Evolutionary conservation across 2,797 vertebrate species (phyloP).

Genomic region (Lepilemur septentrionalis): DNA sequence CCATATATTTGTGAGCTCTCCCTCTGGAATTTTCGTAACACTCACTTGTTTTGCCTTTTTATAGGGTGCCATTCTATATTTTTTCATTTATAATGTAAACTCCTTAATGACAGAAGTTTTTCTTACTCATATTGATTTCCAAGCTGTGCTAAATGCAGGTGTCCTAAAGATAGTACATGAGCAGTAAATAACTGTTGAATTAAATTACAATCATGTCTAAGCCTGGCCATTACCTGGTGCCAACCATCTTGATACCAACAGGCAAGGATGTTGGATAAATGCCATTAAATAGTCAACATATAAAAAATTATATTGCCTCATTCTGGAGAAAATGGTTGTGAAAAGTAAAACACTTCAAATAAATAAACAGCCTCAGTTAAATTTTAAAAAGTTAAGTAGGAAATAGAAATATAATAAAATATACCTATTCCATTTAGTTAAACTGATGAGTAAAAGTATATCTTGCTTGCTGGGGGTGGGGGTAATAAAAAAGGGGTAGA

Average conservation of each 20-base stretch:
- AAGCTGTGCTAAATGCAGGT: not conserved
- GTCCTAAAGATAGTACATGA: not conserved
- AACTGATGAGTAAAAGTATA: not conserved
- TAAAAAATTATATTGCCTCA: not conserved
- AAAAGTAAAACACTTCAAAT: not conserved
- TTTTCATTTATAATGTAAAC: not conserved
- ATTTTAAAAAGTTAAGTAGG: not conserved
- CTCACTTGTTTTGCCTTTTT: not conserved
- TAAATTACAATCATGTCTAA: conserved; percentile 10
- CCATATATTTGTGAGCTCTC: not conserved
- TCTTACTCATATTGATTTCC: conserved; percentile 14
- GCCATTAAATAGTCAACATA: not conserved
- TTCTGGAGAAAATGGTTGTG: not conserved
- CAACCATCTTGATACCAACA: not conserved
- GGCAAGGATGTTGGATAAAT: not conserved
- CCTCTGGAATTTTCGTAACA: not conserved
- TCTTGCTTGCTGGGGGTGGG: not conserved
- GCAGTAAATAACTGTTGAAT: conserved; percentile 7
- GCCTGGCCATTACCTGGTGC: not conserved
- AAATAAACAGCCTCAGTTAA: not conserved
- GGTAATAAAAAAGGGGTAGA: not conserved
- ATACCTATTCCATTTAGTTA: not conserved
- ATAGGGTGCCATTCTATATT: not conserved
- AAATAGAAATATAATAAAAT: not conserved
- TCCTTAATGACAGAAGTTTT: not conserved